These are phyloP conservation scores for Zaprionus lachaisei DNA, from an alignment of 1,140 invertebrate species.

Conservation along the genomic window DNA sequence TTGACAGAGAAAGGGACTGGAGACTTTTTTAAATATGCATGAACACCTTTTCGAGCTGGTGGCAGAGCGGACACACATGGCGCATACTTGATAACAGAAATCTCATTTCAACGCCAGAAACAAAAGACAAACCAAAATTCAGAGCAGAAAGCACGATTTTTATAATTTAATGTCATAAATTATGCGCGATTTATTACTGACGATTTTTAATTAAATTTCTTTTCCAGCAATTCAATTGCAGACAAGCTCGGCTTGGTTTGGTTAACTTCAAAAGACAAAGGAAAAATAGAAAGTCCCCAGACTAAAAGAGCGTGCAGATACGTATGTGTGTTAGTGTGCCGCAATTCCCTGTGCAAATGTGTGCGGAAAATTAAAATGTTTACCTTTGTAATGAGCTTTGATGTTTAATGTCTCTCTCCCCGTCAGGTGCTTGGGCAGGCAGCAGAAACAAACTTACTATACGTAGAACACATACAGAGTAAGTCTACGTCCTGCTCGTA, in stretches of 20 bases:
- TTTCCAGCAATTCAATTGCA: conserved; percentile 15
- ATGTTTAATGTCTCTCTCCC: conserved; percentile 30
- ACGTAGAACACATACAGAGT: background rate
- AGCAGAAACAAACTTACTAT: background rate
- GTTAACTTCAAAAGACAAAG: background rate
- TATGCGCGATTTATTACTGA: background rate
- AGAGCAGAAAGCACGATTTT: background rate
- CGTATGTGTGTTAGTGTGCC: background rate
- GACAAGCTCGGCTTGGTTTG: background rate
- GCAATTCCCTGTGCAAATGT: conserved; percentile 35
- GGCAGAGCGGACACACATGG: conserved; percentile 30
- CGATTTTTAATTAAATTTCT: conserved; percentile 37
- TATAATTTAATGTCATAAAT: conserved; percentile 7
- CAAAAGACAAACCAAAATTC: conserved; percentile 30
- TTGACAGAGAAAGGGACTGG: background rate
- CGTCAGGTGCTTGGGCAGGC: background rate
- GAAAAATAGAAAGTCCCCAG: background rate
- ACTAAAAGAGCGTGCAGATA: background rate
- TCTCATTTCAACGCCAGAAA: conserved; percentile 63
- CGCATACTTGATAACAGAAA: conserved; percentile 73
- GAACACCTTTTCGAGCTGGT: conserved; percentile 63
- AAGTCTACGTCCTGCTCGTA: background rate
- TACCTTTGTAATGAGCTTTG: conserved; percentile 45
- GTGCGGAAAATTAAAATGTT: conserved; percentile 53
- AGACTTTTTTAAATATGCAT: conserved; percentile 76